Evolutionary conservation across 2,113 vertebrate species (phyloP).

Genomic region (Lates calcarifer): DNA sequence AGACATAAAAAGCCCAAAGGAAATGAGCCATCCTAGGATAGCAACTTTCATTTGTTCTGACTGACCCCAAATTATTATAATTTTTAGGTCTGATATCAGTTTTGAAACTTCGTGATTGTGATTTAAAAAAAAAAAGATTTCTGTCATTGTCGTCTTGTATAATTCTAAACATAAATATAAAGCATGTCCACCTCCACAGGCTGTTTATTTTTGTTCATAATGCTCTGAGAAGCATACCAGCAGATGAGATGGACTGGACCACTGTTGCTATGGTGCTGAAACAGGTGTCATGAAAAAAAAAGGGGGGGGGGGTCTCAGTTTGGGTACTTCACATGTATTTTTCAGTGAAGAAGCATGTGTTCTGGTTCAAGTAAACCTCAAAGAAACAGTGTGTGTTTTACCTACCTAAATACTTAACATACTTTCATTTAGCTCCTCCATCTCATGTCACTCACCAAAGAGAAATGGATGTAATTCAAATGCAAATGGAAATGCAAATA

Average conservation of each 20-base stretch:
- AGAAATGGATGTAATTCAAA: conserved; percentile 32
- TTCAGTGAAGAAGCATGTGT: conserved; percentile 5
- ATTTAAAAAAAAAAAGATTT: too few relatives aligned
- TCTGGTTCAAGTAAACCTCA: not conserved
- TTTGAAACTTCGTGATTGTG: not conserved
- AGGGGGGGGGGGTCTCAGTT: not conserved
- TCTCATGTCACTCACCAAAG: conserved; percentile 15
- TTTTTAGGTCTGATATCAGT: not conserved
- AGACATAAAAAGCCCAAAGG: conserved; percentile 31
- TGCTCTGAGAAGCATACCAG: not conserved
- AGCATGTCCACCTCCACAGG: conserved; percentile 11
- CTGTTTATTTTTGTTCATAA: conserved; percentile 23
- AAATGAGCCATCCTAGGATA: conserved; percentile 29
- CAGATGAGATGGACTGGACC: conserved; percentile 9
- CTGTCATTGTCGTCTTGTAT: not conserved
- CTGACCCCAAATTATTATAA: not conserved
- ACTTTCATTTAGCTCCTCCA: not conserved
- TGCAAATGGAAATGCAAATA: conserved; percentile 44
- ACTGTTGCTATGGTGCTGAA: conserved; percentile 45
- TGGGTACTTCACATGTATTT: conserved; percentile 8
- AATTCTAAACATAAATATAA: not conserved
- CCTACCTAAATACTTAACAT: not conserved
- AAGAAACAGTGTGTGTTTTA: not conserved
- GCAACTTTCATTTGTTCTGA: conserved; percentile 37
- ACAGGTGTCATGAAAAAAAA: not conserved